Conservation (phyloP, 2,113 vertebrate genomes). For the Catharus fuscescens region DNA sequence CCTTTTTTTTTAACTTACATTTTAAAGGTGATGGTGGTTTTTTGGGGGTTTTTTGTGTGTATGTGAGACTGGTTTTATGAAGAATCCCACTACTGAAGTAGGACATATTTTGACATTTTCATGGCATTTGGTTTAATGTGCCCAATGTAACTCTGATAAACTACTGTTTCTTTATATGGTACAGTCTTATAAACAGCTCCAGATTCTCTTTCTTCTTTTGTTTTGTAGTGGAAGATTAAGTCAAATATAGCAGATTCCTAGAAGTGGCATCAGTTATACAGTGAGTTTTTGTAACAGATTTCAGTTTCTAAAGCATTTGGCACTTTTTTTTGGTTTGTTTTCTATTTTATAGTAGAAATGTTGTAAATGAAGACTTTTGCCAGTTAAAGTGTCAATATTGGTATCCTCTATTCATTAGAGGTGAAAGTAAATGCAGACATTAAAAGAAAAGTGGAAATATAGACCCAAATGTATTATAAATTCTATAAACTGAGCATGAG, state of each 20-base stretch:
- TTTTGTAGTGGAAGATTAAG: neutral
- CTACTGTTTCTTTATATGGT: neutral
- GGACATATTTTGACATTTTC: neutral
- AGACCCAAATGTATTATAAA: neutral
- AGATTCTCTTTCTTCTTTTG: neutral
- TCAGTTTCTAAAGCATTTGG: neutral
- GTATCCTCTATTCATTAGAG: neutral
- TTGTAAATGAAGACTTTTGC: neutral
- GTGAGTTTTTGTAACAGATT: neutral
- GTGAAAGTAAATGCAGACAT: neutral
- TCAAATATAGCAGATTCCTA: neutral
- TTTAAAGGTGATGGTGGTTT: neutral
- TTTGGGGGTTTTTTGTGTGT: neutral
- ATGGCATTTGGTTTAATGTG: neutral
- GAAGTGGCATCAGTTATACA: neutral
- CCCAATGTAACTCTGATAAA: neutral
- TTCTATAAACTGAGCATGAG: neutral
- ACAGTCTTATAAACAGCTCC: neutral
- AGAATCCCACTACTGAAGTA: neutral
- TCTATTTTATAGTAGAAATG: neutral
- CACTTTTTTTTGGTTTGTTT: neutral
- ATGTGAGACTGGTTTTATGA: neutral
- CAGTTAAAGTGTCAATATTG: neutral
- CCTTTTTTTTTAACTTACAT: neutral
- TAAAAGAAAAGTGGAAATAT: neutral